These are phyloP conservation scores for Sebastes taczanowskii DNA, from an alignment of 2,797 vertebrate genomes.

Conservation along the genomic window DNA sequence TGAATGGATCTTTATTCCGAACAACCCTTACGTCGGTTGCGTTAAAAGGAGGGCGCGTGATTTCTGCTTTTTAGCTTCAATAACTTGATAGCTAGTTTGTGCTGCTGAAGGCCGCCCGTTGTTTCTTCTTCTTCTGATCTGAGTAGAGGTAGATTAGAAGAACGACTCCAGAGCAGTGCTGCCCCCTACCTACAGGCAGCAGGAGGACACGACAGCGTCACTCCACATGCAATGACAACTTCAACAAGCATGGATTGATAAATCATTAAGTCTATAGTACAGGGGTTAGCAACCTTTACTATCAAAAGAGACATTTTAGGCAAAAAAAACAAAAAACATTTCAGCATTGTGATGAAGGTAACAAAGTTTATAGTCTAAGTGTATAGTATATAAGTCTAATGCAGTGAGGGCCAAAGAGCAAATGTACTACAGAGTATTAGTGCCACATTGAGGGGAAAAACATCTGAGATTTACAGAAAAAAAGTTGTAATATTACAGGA, in stretches of 20 bases:
- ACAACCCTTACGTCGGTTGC: constrained; percentile 22
- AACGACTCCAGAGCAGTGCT: neutral
- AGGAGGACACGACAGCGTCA: neutral
- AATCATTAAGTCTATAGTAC: neutral
- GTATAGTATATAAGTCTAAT: too few species aligned
- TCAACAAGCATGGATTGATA: neutral
- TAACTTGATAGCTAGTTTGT: constrained; percentile 55
- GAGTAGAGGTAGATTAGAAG: neutral
- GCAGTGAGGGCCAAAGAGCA: too few species aligned
- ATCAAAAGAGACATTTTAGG: too few species aligned
- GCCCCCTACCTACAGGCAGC: neutral
- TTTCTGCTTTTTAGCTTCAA: constrained; percentile 59
- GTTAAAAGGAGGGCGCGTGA: constrained; percentile 6
- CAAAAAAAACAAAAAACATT: too few species aligned
- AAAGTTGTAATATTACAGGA: too few species aligned
- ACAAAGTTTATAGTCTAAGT: too few species aligned
- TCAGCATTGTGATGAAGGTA: too few species aligned
- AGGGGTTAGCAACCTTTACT: too few species aligned
- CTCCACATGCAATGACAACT: neutral
- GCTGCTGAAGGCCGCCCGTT: constrained; percentile 73
- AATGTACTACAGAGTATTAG: too few species aligned
- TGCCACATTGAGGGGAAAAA: too few species aligned
- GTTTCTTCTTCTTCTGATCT: constrained; percentile 54
- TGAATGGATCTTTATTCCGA: constrained; percentile 60
- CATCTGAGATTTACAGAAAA: too few species aligned